Base-by-base conservation (phyloP, 2,797 vertebrate genomes). In the Apogon talboti region DNA sequence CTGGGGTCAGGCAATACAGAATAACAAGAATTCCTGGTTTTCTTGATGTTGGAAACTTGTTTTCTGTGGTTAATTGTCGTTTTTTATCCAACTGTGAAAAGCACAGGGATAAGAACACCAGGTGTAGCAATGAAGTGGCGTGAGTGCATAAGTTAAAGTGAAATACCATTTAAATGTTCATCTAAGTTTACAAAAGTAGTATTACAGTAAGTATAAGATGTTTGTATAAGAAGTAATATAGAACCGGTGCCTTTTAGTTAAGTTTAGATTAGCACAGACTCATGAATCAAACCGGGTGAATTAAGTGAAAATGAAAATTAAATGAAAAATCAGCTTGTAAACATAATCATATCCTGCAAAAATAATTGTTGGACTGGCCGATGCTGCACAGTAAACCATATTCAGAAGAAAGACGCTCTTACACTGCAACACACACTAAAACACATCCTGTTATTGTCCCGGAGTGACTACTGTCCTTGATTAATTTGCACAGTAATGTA, bases 401-500 rank as follows among this genome's bases (percentile, higher is more conserved):
- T 44, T 33, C 4, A 57, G 18, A 58, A 35, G 3, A 47, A 18
- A 11, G 19, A 12, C 14, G 33, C 24, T 28, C 21, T 49, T 24
- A 41, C 58, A 46, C 9, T 56, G n/a, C 11, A 48, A 21, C n/a
- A 40, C 14, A 15, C 3, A 14, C 35, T 12, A 5, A 65, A 63
- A 63, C 16, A 45, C 38, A 67, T 65, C 65, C 43, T 60, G 44
- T 41, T 56, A 16, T 14, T 37, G 24, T 47, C 44, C 53, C 64
- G 6, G 12, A 45, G 43, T 49, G 54, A 69, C 47, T 7, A 7
- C 28, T 2, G 4, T 40, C 47, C 24, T 62, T 63, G 16, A 62
- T n/a, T 41, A 12, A 28, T 65, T 80, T 70, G 35, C 44, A 42
- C 54, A 71, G 65, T 76, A 67, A 76, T 71, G 15, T 52, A 45